Evolutionary conservation across 1,140 invertebrate genomes (phyloP).

Genomic region (Nixonia krombeini): DNA sequence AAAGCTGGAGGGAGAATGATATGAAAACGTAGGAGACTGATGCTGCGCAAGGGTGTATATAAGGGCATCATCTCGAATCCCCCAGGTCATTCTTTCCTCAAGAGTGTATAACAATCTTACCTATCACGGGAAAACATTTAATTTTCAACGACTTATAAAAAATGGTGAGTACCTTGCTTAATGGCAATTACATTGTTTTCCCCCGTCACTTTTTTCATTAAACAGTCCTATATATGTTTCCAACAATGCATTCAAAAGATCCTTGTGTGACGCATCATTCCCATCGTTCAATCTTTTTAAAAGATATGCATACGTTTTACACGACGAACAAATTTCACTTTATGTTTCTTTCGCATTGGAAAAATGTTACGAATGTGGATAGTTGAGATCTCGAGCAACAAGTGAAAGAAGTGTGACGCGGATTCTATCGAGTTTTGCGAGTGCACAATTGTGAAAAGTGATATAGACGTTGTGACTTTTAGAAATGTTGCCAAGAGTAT

Average conservation of each 20-base stretch:
- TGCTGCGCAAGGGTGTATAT: slow-evolving; percentile 64
- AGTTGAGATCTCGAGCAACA: slow-evolving; percentile 24
- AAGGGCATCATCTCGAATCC: slow-evolving; percentile 65
- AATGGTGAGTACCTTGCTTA: slow-evolving; percentile 34
- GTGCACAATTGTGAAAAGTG: slow-evolving; percentile 13
- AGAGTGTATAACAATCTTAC: slow-evolving; percentile 45
- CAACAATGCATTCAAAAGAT: no score
- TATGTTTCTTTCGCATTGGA: no score
- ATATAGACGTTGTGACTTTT: not conserved
- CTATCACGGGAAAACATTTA: slow-evolving; percentile 14
- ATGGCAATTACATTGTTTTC: not conserved
- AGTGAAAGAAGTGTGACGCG: slow-evolving; percentile 26
- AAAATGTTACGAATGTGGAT: no score
- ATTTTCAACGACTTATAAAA: slow-evolving; percentile 11
- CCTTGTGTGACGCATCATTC: no score
- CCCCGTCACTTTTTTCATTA: no score
- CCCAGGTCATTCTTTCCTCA: slow-evolving; percentile 59
- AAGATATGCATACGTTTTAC: no score
- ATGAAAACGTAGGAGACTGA: slow-evolving; percentile 35
- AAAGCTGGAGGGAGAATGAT: slow-evolving; percentile 47
- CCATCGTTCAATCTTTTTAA: no score
- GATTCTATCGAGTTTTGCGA: slow-evolving; percentile 2
- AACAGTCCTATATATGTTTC: no score
- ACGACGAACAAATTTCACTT: no score
- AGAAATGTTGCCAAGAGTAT: not conserved